phyloP scores from a whole-genome alignment of 1,140 invertebrate species.

The Drosophila pruinosa region DNA sequence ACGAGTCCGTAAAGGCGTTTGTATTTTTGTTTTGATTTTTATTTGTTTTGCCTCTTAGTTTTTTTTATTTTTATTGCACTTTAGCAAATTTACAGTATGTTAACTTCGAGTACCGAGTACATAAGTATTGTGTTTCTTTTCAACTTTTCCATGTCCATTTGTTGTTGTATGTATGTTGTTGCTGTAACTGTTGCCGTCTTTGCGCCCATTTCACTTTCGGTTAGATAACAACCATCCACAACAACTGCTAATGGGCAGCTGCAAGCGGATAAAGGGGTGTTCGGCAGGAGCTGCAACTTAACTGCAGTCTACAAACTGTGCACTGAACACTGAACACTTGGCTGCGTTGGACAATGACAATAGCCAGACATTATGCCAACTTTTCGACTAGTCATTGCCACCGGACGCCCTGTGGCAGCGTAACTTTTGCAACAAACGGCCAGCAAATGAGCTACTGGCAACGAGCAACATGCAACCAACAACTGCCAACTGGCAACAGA shows the following conservation, averaged over 20 bases:
- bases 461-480: background rate
- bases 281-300: background rate
- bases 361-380: constrained; percentile 19
- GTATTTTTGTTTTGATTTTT: constrained; percentile 46
- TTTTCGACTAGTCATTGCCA: constrained; percentile 44
- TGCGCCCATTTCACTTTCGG: constrained; percentile 68
- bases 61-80: constrained; percentile 47
- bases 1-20: constrained; percentile 48
- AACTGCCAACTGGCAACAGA: constrained; percentile 4
- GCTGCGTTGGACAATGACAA: constrained; percentile 45
- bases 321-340: constrained; percentile 18
- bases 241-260: background rate
- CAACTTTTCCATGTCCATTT: constrained; percentile 59
- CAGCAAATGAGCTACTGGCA: background rate
- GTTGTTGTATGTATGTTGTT: constrained; percentile 23
- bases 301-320: constrained; percentile 19
- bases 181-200: constrained; percentile 26
- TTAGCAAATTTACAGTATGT: constrained; percentile 77
- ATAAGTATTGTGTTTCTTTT: constrained; percentile 59
- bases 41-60: constrained; percentile 49
- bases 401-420: constrained; percentile 14
- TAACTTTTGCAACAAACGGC: constrained; percentile 8
- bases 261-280: background rate
- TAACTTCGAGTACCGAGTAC: constrained; percentile 55
- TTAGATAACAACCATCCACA: constrained; percentile 63